Conservation (phyloP, 2,888 invertebrate species). For the Athrips mouffetella region DNA sequence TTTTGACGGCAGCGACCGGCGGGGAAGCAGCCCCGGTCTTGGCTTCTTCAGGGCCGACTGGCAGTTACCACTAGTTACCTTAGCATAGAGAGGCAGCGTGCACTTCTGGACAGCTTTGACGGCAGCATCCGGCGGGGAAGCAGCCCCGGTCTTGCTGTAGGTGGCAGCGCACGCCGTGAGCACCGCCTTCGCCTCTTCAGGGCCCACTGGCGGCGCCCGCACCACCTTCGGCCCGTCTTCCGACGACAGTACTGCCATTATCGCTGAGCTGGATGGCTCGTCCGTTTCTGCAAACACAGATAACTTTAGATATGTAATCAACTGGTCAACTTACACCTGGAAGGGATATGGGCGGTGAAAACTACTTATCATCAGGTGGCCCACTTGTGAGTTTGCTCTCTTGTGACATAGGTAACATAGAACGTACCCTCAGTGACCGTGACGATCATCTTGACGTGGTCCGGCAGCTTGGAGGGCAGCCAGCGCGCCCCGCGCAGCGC, state of each 20-base stretch:
- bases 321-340: no score
- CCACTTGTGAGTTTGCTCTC: background rate
- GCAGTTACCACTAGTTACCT: constrained; percentile 57
- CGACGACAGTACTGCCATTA: constrained; percentile 71
- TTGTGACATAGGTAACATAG: background rate
- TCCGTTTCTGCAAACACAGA: constrained; percentile 59
- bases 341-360: no score
- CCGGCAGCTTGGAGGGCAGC: constrained; percentile 86
- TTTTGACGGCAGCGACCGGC: no score
- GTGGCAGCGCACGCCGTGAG: constrained; percentile 63
- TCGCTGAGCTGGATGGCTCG: constrained; percentile 67
- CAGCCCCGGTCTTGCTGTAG: constrained; percentile 70
- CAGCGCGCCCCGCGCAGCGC: constrained; percentile 83
- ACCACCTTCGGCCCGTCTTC: constrained; percentile 66
- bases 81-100: constrained; percentile 83
- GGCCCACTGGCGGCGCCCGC: constrained; percentile 61
- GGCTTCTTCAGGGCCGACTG: background rate
- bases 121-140: constrained; percentile 80
- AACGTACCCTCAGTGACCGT: constrained; percentile 80
- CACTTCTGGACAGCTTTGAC: constrained; percentile 81
- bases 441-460: constrained; percentile 86
- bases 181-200: constrained; percentile 63
- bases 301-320: no score
- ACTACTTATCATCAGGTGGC: no score
- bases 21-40: background rate